A percentile compares a stretch with the other conserved stretches of the same genome.
These are phyloP conservation scores for Agonum fuliginosum DNA, from an alignment of 2,888 invertebrate species.

Conservation along the genomic window DNA sequence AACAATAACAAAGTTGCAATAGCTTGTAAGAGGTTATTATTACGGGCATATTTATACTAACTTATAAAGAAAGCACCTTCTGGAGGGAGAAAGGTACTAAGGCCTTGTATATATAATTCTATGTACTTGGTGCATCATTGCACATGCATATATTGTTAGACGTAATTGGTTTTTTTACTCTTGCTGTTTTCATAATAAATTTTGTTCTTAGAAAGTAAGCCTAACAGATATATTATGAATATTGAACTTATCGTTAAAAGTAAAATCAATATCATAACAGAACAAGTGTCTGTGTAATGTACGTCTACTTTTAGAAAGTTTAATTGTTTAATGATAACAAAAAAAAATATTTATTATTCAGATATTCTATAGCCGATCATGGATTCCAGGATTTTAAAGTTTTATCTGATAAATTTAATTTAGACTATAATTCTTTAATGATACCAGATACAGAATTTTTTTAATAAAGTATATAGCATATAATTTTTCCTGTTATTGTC, in stretches of 20 bases:
- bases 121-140: conserved; percentile 27
- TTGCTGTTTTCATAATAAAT: neutral
- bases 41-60: conserved; percentile 49
- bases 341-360: too few relatives aligned
- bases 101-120: conserved; percentile 36
- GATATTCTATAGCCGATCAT: too few relatives aligned
- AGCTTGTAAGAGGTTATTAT: neutral
- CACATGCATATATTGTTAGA: neutral
- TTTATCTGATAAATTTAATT: too few relatives aligned
- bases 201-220: neutral
- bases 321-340: too few relatives aligned
- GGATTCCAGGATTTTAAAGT: too few relatives aligned
- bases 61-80: conserved; percentile 35
- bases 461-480: too few relatives aligned
- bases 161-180: neutral
- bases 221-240: neutral
- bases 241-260: too few relatives aligned
- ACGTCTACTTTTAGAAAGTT: neutral
- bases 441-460: too few relatives aligned
- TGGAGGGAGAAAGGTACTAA: conserved; percentile 34
- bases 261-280: too few relatives aligned
- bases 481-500: too few relatives aligned
- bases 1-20: conserved; percentile 20
- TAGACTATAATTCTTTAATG: too few relatives aligned
- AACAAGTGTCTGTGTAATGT: too few relatives aligned